Conservation (phyloP, 1,140 invertebrate species). For the Neodiprion lecontei region DNA sequence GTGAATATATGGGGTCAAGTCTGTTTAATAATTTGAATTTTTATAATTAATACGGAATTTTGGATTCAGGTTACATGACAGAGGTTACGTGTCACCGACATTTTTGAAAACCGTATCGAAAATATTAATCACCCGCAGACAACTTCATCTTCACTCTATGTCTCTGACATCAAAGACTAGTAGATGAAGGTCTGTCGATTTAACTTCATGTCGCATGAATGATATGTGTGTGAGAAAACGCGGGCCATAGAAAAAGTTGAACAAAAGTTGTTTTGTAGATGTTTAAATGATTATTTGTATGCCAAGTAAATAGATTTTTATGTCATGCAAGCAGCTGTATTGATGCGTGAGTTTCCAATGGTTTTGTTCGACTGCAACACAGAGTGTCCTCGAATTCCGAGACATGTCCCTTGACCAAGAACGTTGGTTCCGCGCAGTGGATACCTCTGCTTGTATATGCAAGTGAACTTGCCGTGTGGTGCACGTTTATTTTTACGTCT, state of each 20-base stretch:
- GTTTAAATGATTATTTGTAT: too few relatives aligned
- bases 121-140: not conserved
- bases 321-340: not conserved
- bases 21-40: not conserved
- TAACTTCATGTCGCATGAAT: too few relatives aligned
- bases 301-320: too few relatives aligned
- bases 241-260: too few relatives aligned
- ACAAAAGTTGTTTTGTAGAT: too few relatives aligned
- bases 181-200: too few relatives aligned
- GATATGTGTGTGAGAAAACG: too few relatives aligned
- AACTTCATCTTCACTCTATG: conserved; percentile 1
- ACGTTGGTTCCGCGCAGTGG: conserved; percentile 28
- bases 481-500: conserved; percentile 29
- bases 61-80: not conserved
- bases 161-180: conserved; percentile 19
- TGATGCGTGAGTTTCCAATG: not conserved
- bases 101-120: not conserved
- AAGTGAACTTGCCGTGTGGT: conserved; percentile 29
- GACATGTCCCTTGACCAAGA: conserved; percentile 28
- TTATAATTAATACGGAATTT: not conserved
- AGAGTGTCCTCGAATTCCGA: conserved; percentile 32
- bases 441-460: conserved; percentile 35
- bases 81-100: not conserved
- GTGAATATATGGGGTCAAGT: not conserved
- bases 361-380: not conserved